Conservation (phyloP, 2,797 vertebrate genomes). For the Eulemur albifrons region DNA sequence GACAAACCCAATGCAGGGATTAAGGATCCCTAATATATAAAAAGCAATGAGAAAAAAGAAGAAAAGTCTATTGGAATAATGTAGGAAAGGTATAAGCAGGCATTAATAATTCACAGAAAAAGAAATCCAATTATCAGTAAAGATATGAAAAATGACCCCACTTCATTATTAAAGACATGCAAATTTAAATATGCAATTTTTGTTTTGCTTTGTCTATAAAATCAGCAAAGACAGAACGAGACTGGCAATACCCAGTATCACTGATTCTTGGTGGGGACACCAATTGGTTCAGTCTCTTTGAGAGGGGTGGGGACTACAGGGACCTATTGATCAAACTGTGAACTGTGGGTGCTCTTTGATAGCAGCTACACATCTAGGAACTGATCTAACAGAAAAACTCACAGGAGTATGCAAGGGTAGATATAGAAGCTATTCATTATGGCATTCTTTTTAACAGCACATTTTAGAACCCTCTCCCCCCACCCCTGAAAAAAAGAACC, state of each 20-base stretch:
- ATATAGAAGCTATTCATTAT: not conserved
- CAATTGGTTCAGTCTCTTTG: not conserved
- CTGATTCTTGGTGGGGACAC: not conserved
- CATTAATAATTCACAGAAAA: not conserved
- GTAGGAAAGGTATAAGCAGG: not conserved
- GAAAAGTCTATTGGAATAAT: not conserved
- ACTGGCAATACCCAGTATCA: fast-evolving
- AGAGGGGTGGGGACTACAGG: too few relatives aligned
- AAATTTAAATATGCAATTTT: not conserved
- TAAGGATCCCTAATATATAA: not conserved
- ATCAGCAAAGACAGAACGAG: not conserved
- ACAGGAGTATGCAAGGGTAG: not conserved
- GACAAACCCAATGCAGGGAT: not conserved
- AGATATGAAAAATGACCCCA: not conserved
- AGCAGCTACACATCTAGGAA: not conserved
- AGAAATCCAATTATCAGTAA: not conserved
- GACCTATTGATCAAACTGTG: not conserved
- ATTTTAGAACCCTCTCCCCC: not conserved
- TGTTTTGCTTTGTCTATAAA: not conserved
- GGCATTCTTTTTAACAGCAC: not conserved
- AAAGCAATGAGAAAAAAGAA: not conserved
- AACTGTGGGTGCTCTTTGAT: not conserved
- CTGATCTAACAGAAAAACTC: not conserved
- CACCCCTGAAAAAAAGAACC: not conserved
- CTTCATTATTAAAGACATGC: not conserved